Percentiles rank a stretch among this genome's conserved stretches.
Conservation (phyloP, 2,797 vertebrate genomes). For the Babyrousa celebensis region DNA sequence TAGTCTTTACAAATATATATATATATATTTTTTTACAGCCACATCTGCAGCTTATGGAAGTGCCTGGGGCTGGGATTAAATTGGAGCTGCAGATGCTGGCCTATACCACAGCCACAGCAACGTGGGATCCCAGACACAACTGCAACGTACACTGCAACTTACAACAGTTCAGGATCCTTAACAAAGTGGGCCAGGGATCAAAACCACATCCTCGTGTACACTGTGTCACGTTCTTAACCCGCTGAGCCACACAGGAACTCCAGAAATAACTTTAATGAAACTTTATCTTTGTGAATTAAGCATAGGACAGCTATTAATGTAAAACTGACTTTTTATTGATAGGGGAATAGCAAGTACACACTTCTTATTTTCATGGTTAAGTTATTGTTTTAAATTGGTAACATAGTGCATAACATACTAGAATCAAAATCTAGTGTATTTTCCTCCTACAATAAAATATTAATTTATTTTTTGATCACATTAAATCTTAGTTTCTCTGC, state of each 20-base stretch:
- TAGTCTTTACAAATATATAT: background rate
- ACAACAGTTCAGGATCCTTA: too few relatives aligned
- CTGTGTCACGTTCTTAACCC: too few relatives aligned
- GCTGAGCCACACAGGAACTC: too few relatives aligned
- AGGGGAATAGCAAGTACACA: background rate
- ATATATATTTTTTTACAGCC: too few relatives aligned
- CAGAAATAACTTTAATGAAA: background rate
- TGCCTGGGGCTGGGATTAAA: too few relatives aligned
- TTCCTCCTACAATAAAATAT: background rate
- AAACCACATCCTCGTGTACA: too few relatives aligned
- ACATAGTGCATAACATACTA: background rate
- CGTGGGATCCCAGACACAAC: too few relatives aligned
- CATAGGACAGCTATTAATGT: background rate
- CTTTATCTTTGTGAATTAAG: background rate
- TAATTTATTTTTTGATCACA: conserved; percentile 5
- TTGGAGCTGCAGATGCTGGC: too few relatives aligned
- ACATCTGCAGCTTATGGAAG: too few relatives aligned
- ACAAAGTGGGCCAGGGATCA: too few relatives aligned
- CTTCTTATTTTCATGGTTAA: background rate
- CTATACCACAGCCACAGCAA: too few relatives aligned
- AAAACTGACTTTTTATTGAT: background rate
- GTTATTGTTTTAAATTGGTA: conserved; percentile 33
- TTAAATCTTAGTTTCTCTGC: background rate
- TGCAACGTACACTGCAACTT: too few relatives aligned
- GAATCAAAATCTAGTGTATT: background rate